A percentile compares a stretch with the other conserved stretches of the same genome.
Conservation (phyloP, 2,888 invertebrate species). For the Leucophenga montana region DNA sequence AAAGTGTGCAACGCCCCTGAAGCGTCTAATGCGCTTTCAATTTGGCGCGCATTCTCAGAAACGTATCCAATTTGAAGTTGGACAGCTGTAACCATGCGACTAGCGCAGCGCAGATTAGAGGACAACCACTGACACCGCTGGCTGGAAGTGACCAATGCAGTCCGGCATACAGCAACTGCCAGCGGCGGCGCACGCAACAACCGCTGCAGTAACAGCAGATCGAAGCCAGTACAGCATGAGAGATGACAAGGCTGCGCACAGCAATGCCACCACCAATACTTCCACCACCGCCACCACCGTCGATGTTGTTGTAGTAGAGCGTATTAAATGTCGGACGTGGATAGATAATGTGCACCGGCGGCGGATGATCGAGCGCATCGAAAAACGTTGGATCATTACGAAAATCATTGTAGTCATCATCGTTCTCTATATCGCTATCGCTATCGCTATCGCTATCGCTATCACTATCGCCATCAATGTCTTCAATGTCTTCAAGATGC, state of each 20-base stretch:
- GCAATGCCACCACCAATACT: constrained; percentile 32
- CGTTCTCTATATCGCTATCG: background rate
- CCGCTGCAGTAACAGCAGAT: constrained; percentile 25
- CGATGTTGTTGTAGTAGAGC: constrained; percentile 43
- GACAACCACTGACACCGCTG: background rate
- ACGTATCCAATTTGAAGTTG: constrained; percentile 29
- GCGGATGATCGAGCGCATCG: constrained; percentile 80
- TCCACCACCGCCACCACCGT: constrained; percentile 25
- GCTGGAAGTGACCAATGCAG: background rate
- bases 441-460: constrained; percentile 59
- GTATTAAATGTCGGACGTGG: constrained; percentile 75
- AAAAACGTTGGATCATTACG: constrained; percentile 75
- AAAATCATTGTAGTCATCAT: constrained; percentile 50
- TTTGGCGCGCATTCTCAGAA: constrained; percentile 33
- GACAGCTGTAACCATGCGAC: constrained; percentile 14
- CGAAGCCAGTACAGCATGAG: constrained; percentile 1
- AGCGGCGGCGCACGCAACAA: background rate
- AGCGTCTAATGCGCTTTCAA: constrained; percentile 10
- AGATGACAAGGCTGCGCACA: background rate
- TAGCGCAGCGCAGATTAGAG: background rate
- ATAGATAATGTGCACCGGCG: constrained; percentile 81
- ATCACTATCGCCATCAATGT: no score
- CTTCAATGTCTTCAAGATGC: constrained; percentile 35
- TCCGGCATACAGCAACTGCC: constrained; percentile 15
- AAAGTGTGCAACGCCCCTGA: background rate